Evolutionary conservation across 2,888 invertebrate species (phyloP), one percentile per base, ranked within the genome.

Genomic region (Laothoe populi): DNA sequence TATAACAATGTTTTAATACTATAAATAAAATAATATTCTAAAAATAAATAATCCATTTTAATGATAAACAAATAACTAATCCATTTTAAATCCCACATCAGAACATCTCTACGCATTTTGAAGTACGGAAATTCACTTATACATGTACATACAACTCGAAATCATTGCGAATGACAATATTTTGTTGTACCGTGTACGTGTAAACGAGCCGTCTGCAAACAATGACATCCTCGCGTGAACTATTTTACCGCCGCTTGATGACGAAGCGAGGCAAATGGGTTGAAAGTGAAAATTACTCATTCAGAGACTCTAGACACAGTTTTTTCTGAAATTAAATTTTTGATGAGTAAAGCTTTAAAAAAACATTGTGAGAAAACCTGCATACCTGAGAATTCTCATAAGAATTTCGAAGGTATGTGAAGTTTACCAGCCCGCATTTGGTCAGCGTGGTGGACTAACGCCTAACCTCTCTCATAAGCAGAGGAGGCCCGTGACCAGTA

Each of bases 121-220:
- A 8, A 24, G 44, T 61, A 61, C 53, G 49, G 38, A 60, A 40
- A 49, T 49, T 49, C 40, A 61, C 26, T 61, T 53, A n/a, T 24
- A 48, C 48, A 26, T 24, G 48, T 21, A 48, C 48, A 48, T 64
- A 73, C 66, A n/a, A n/a, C n/a, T n/a, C 65, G 60, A 57, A 53
- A 61, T 63, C n/a, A 49, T 49, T 57, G 66, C 62, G 61, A 62
- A 63, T 58, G 63, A 69, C 68, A 71, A 69, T 67, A 69, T 73
- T 70, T 70, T 68, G 70, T 70, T 63, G 63, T n/a, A n/a, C n/a
- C n/a, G n/a, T n/a, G n/a, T 61, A 61, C 63, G 68, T 68, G 68
- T 70, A 63, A 63, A 72, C 65, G 59, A 26, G 61, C 38, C 68
- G 59, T 64, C 65, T 70, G 64, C 64, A 61, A 60, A 48, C 57